Evolutionary conservation across 1,140 invertebrate genomes (phyloP).

Genomic region (Drosophila yakuba): DNA sequence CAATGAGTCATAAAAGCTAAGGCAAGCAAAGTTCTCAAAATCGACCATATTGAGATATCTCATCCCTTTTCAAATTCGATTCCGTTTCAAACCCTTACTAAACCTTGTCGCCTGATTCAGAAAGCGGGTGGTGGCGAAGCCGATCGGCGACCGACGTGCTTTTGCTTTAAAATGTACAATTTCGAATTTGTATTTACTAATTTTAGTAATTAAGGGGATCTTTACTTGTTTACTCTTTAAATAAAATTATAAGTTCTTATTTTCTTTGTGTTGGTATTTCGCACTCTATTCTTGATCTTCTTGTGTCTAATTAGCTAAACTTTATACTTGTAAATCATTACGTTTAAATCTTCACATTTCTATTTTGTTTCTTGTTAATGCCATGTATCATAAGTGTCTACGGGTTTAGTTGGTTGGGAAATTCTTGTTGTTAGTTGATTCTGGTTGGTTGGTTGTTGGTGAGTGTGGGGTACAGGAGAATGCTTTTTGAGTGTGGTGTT

Average conservation of each 20-base stretch:
- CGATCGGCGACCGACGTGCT: constrained; percentile 15
- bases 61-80: background rate
- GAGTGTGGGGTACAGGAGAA: constrained; percentile 26
- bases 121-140: background rate
- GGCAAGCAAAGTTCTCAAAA: constrained; percentile 28
- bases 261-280: constrained; percentile 66
- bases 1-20: constrained; percentile 33
- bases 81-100: constrained; percentile 16
- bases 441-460: constrained; percentile 21
- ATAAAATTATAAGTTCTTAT: constrained; percentile 75
- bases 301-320: constrained; percentile 79
- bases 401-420: constrained; percentile 55
- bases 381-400: constrained; percentile 55
- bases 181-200: constrained; percentile 82
- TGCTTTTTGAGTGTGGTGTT: constrained; percentile 16
- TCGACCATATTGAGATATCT: background rate
- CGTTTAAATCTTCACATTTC: constrained; percentile 68
- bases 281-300: constrained; percentile 52
- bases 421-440: constrained; percentile 50
- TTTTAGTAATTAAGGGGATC: constrained; percentile 74
- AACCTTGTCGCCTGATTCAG: constrained; percentile 35
- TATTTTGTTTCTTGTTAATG: constrained; percentile 52
- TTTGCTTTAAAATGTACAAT: constrained; percentile 78
- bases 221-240: constrained; percentile 61
- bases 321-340: constrained; percentile 74